A percentile compares a stretch with the other conserved stretches of the same genome.
These are phyloP conservation scores for Galeopsomyia nigrocyanea DNA, from an alignment of 2,888 invertebrate genomes.

Conservation along the genomic window DNA sequence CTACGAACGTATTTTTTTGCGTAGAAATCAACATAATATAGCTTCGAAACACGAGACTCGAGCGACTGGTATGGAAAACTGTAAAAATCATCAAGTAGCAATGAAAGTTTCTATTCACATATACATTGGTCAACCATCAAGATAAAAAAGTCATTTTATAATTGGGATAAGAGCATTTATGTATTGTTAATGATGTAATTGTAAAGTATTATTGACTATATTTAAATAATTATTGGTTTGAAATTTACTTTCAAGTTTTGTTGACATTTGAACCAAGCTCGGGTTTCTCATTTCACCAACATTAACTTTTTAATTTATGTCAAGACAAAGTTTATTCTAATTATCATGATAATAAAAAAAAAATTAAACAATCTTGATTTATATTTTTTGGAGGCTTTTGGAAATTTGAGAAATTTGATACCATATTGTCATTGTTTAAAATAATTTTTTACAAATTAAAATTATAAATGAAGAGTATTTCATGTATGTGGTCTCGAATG, in stretches of 20 bases:
- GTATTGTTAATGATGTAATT: conserved; percentile 48
- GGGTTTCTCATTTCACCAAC: conserved; percentile 13
- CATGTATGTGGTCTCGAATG: no score
- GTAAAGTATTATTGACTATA: conserved; percentile 48
- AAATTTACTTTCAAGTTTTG: conserved; percentile 41
- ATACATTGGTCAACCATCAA: conserved; percentile 41
- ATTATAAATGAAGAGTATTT: no score
- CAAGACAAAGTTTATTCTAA: conserved; percentile 1
- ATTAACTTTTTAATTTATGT: conserved; percentile 14
- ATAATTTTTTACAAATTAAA: no score
- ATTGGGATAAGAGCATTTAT: conserved; percentile 48
- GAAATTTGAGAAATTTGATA: no score
- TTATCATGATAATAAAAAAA: not conserved
- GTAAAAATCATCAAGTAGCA: conserved; percentile 32
- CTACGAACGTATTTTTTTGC: conserved; percentile 36
- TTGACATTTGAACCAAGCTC: conserved; percentile 25
- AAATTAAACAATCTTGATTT: not conserved
- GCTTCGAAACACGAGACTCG: conserved; percentile 20
- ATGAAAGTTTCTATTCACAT: conserved; percentile 42
- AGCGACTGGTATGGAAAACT: conserved; percentile 37
- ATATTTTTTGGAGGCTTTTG: not conserved
- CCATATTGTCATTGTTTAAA: no score
- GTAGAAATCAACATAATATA: conserved; percentile 12
- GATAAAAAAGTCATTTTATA: conserved; percentile 46
- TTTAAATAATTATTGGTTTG: conserved; percentile 47